Conservation (phyloP, 2,888 invertebrate genomes). For the Stenotaenia linearis region DNA sequence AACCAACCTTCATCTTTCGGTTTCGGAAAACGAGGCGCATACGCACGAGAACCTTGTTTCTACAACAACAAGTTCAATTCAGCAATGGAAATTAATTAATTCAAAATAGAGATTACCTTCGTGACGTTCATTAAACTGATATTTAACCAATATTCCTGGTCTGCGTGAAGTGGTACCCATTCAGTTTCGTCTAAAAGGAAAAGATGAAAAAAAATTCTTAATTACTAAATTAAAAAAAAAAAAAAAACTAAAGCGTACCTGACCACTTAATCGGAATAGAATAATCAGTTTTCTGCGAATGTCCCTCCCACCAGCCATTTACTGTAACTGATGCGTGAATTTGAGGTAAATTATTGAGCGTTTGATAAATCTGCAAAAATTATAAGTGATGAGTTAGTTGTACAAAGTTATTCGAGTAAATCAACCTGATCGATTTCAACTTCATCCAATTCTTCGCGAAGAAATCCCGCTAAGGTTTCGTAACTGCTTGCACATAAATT, state of each 20-base stretch:
- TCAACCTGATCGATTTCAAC: conserved; percentile 64
- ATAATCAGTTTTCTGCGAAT: neutral
- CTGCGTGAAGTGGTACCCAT: conserved; percentile 61
- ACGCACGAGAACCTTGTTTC: conserved; percentile 49
- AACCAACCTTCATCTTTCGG: conserved; percentile 96
- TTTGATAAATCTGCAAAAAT: conserved; percentile 36
- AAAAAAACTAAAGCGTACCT: neutral
- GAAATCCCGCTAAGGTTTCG: conserved; percentile 56
- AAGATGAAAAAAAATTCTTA: too few species aligned
- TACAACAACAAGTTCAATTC: neutral
- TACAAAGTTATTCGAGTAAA: neutral
- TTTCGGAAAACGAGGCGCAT: conserved; percentile 81
- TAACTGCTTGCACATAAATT: conserved; percentile 44
- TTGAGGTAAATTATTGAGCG: conserved; percentile 59
- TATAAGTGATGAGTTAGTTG: neutral
- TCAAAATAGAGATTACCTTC: conserved; percentile 33
- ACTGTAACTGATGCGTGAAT: conserved; percentile 56
- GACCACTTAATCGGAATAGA: conserved; percentile 28
- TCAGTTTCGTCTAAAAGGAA: conserved; percentile 39
- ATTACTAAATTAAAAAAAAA: neutral
- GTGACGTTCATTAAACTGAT: conserved; percentile 49
- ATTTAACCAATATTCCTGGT: conserved; percentile 66
- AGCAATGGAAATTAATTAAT: neutral
- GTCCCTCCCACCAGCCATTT: conserved; percentile 53
- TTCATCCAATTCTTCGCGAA: conserved; percentile 62